Evolutionary conservation across 1,140 invertebrate species (phyloP).

Genomic region (Cepaea nemoralis): DNA sequence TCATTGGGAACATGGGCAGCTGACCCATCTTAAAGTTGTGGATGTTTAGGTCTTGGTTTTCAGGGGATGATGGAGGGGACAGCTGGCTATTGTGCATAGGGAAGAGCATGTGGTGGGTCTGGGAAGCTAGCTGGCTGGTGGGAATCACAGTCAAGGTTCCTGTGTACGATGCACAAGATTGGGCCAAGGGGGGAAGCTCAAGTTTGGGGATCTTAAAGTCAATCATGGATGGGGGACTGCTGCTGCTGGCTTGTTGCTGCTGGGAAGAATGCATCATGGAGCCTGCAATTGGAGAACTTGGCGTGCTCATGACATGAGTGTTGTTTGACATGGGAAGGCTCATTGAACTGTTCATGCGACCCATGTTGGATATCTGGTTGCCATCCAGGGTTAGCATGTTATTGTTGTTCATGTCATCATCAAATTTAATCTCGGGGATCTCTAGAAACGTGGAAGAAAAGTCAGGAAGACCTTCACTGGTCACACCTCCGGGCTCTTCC

Average conservation of each 20-base stretch:
- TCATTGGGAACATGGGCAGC: conserved; percentile 51
- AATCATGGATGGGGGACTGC: background rate
- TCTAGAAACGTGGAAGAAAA: conserved; percentile 69
- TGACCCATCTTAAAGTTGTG: conserved; percentile 34
- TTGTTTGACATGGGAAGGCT: too few species aligned
- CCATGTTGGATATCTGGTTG: background rate
- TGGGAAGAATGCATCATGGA: background rate
- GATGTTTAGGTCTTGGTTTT: conserved; percentile 57
- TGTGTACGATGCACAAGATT: conserved; percentile 59
- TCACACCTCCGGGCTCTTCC: conserved; percentile 51
- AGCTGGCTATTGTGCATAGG: conserved; percentile 64
- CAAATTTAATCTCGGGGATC: conserved; percentile 70
- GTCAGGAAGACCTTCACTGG: conserved; percentile 59
- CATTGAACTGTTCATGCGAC: background rate
- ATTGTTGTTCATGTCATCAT: conserved; percentile 37
- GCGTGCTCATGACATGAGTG: too few species aligned
- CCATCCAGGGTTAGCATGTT: background rate
- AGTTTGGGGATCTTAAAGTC: conserved; percentile 59
- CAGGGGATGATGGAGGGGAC: conserved; percentile 75
- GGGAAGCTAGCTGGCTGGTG: conserved; percentile 46
- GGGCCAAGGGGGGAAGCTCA: conserved; percentile 49
- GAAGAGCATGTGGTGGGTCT: conserved; percentile 57
- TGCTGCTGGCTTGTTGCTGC: conserved; percentile 10
- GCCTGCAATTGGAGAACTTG: too few species aligned
- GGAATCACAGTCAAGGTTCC: conserved; percentile 57